Evolutionary conservation across 1,140 invertebrate species (phyloP), one percentile per base, ranked within the genome.

Genomic region (Anadara kagoshimensis): DNA sequence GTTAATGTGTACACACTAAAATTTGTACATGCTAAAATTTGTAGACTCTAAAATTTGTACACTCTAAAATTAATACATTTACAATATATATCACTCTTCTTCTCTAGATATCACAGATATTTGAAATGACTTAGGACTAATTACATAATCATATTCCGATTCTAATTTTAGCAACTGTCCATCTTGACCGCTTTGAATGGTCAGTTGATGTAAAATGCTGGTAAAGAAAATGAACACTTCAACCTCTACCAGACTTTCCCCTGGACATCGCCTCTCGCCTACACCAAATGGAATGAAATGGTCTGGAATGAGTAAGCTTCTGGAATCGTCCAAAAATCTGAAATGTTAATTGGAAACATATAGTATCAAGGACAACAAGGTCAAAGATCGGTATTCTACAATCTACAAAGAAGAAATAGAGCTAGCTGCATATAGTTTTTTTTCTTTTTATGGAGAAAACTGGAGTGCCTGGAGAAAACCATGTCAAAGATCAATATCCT

Each of bases 261-360:
- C 84, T 0, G 81, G 79, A 71, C 84, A 86, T 5, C 75, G 45
- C 44, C 84, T 59, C 7, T 64, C 45, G 18, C 84, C 84, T 1
- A 69, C 67, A 20, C 84, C 82, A 73, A 79, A 86, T 14, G 83
- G 84, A 43, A 84, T n/a, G 59, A 79, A 86, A 45, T 78, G 69
- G 56, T 86, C 81, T 16, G 84, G 84, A 18, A 86, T 80, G 5
- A 61, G 62, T 43, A 86, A 44, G 1, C 22, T 54, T 8, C 58
- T 36, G 24, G 75, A 75, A 10, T 79, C 73, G 49, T 78, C 77
- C 18, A 86, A 54, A 75, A 86, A 86, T 47, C 84, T 86, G 69
- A 0, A 76, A 75, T 49, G n/a, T 49, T 1, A 36, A 29, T 18
- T 18, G 56, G 8, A 18, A 22, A 58, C 18, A 24, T 58, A 18